Evolutionary conservation across 1,140 invertebrate species (phyloP), one percentile per base, ranked within the genome.

Genomic region (Campoletis sonorensis): DNA sequence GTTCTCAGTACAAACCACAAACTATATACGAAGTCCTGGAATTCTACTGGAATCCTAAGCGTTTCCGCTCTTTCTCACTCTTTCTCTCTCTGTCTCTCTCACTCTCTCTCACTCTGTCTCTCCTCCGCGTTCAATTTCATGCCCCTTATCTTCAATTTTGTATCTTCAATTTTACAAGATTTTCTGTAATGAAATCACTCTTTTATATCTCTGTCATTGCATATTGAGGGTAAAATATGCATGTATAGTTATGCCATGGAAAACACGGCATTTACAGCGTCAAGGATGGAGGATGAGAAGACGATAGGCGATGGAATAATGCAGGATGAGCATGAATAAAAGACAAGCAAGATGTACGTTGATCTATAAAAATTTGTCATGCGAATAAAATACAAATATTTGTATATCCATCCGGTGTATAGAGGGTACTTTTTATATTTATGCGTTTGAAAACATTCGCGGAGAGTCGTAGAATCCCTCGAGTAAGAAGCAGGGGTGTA

Each of bases 361-460:
- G 26, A 75, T 75, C 49, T 75, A 54, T 75, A 75, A 75, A 75
- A 75, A 75, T 75, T 70, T 70, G 72, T 75, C 72, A 75, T 75
- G 72, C 72, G 72, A 30, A 75, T 54, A 75, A 75, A 75, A 54
- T 27, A 58, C 45, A 75, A 18, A 51, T 70, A 70, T 33, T 70
- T 58, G 23, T 75, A 75, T 18, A 75, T 58, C 27, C 8, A 75
- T n/a, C 4, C 54, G 26, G 27, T 30, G 67, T 21, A 23, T n/a
- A 27, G 26, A 33, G 8, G 40, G 49, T 27, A 54, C 49, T 75
- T 54, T 54, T 49, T 75, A 54, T 75, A 75, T 75, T 75, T 75
- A 75, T 70, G 67, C 45, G 72, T 75, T 75, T 75, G 37, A 58
- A 54, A 75, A 54, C 72, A 75, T 75, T 75, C 23, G 72, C 49